Evolutionary conservation across 2,888 invertebrate species (phyloP), one percentile per base, ranked within the genome.

Genomic region (Chesias legatella): DNA sequence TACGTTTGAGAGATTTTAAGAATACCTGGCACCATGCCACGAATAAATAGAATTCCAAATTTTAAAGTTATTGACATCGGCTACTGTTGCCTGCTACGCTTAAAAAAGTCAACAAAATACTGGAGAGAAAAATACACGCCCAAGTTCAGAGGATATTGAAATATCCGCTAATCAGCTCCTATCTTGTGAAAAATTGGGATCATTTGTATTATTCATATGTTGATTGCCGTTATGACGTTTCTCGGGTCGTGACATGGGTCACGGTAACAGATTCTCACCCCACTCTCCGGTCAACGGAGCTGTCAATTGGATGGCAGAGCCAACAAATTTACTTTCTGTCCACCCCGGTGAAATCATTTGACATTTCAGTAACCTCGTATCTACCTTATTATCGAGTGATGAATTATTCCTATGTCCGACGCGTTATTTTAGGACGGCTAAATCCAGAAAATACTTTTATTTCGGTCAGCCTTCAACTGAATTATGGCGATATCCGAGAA

Each of bases 291-390:
- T 71, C 76, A 72, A 66, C 75, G 74, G 70, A 76, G 70, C 76
- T 78, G 79, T 80, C 81, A 79, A 81, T 79, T 79, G 79, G 68
- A 73, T 78, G 73, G 60, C 63, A 69, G 68, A 72, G 66, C 74
- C 73, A 70, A 66, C 71, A 67, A 70, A 68, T 71, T 68, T 66
- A 67, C 67, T 69, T 61, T 68, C 57, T 59, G 57, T 66, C 67
- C 68, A 66, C 58, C 67, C 60, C 66, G 62, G 68, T 71, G 63
- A 71, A 74, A 74, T 75, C 69, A 73, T 63, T 67, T 57, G 63
- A 62, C 57, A 60, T 67, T 68, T 61, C 58, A 60, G 60, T 56
- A 54, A 58, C 55, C 49, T 59, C 54, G 55, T 51, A 50, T 51
- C 58, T 56, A 60, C 55, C 59, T 60, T 63, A 61, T 64, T 63